phyloP scores from a whole-genome alignment of 2,113 vertebrate genomes.

The Aldabrachelys gigantea region DNA sequence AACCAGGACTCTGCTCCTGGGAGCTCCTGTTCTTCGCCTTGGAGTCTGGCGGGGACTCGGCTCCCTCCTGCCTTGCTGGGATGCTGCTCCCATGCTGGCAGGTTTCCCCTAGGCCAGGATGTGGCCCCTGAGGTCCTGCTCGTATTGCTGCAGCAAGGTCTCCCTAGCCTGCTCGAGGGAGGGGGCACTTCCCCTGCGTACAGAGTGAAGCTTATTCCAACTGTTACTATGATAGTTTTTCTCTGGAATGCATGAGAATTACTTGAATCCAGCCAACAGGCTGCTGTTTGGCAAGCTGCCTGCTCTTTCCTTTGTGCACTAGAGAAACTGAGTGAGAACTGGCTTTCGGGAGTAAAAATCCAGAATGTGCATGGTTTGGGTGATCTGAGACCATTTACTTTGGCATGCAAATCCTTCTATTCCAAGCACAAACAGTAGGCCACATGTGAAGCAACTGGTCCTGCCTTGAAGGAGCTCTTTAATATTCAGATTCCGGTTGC shows the following conservation, averaged over 20 bases:
- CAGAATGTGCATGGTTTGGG: not conserved
- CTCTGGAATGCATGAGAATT: no score
- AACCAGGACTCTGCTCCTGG: not conserved
- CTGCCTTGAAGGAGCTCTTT: not conserved
- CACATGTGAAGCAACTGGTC: not conserved
- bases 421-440: not conserved
- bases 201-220: no score
- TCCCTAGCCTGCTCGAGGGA: not conserved
- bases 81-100: not conserved
- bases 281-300: not conserved
- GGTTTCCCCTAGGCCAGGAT: not conserved
- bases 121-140: no score
- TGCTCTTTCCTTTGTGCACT: not conserved
- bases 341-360: not conserved
- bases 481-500: not conserved
- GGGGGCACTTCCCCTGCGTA: no score
- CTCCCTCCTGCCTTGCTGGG: not conserved
- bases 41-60: no score
- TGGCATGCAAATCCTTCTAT: rapidly evolving
- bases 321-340: rapidly evolving
- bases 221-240: no score
- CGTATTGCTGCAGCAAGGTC: not conserved
- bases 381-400: not conserved
- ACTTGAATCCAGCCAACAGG: not conserved
- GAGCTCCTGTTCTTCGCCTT: not conserved